Evolutionary conservation across 2,113 vertebrate species (phyloP), one percentile per base, ranked within the genome.

Genomic region (Catharus bicknelli): DNA sequence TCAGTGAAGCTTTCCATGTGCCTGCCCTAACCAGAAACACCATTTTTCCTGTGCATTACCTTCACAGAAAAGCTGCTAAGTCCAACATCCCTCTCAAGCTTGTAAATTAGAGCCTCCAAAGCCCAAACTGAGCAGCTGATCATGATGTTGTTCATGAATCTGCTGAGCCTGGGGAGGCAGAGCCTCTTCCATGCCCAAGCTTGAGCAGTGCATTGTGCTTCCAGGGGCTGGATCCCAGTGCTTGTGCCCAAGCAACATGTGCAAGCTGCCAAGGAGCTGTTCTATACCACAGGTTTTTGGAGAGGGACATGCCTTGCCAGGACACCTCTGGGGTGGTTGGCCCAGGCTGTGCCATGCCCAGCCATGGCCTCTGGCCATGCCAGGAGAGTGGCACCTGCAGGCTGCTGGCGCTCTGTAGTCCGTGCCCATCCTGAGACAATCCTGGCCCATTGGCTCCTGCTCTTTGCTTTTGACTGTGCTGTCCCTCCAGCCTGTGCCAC

Each of bases 391-490:
- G 48, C 40, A 59, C 27, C 55, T 38, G 40, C 6, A 10, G 61
- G 16, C 45, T 90, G 26, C 73, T 30, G 43, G 40, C 40, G 68
- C 32, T 72, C 58, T 34, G 48, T 30, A 38, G 30, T 59, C 69
- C 0, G 0, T 57, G 72, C 30, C 66, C 25, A 19, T 42, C 40
- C 77, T 27, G n/a, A 57, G 78, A 20, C 57, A 34, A 78, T 32
- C 81, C 79, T 9, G 0, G 66, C 36, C 80, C 29, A 0, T 42
- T 4, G 0, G 54, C 75, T 82, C 84, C 78, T 51, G 63, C 59
- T 66, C 43, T 90, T 58, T 36, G 88, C 75, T 93, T 93, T 69
- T 8, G 2, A 83, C 93, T 69, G 38, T 50, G 78, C 88, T 94
- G 38, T 67, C 54, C 43, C 78, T 90, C 53, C 58, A 78, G 66